These are phyloP conservation scores for Prorops nasuta DNA, from an alignment of 1,140 invertebrate genomes.

Conservation along the genomic window DNA sequence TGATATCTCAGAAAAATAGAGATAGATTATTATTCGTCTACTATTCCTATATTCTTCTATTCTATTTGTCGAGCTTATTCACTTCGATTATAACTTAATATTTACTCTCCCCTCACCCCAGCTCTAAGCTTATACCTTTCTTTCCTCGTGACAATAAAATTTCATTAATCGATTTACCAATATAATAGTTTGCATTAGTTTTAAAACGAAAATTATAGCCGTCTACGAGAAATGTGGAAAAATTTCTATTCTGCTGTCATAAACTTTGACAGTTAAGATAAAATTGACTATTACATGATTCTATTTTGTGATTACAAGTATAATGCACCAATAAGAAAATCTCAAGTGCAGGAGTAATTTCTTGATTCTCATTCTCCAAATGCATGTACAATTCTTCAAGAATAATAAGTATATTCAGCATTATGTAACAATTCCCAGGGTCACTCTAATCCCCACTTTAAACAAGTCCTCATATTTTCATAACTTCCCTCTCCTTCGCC, in stretches of 20 bases:
- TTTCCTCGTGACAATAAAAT: neutral
- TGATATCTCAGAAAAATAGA: conserved; percentile 30
- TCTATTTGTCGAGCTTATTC: conserved; percentile 1
- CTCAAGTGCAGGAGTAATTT: too few species aligned
- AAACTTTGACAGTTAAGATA: too few species aligned
- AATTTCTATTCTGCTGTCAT: too few species aligned
- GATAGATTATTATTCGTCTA: conserved; percentile 11
- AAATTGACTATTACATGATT: too few species aligned
- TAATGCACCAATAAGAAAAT: too few species aligned
- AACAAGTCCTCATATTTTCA: neutral
- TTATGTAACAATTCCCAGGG: too few species aligned
- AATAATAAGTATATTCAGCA: too few species aligned
- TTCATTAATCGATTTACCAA: neutral
- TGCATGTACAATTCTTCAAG: too few species aligned
- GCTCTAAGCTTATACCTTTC: neutral
- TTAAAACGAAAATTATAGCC: too few species aligned
- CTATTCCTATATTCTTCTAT: neutral
- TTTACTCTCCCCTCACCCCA: neutral
- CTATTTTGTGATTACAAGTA: too few species aligned
- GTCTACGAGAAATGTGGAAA: too few species aligned
- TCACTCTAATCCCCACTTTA: neutral
- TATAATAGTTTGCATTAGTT: neutral
- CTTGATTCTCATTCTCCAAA: too few species aligned
- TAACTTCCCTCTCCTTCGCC: neutral
- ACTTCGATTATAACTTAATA: neutral